Conservation (phyloP, 2,888 invertebrate genomes). For the Temnothorax ravouxi region DNA sequence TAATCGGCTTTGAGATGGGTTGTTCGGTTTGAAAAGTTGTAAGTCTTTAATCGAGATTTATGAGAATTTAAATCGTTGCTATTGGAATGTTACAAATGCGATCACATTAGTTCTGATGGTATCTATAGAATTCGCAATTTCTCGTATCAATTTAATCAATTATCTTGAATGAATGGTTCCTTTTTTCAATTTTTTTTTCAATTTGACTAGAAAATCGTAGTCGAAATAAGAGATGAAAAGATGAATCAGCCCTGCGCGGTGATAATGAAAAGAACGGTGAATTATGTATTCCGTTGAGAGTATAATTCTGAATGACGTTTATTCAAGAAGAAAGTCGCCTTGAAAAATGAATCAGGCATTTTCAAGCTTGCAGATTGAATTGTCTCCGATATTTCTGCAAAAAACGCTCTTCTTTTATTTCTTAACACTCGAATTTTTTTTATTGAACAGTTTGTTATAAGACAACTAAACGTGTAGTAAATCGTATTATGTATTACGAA, state of each 20-base stretch:
- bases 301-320: constrained; percentile 16
- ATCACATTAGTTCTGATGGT: not conserved
- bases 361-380: constrained; percentile 24
- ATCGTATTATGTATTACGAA: not conserved
- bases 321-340: constrained; percentile 1
- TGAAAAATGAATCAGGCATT: constrained; percentile 24
- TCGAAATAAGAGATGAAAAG: not conserved
- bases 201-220: not conserved
- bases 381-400: constrained; percentile 20
- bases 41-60: constrained; percentile 39
- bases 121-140: not conserved
- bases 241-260: not conserved
- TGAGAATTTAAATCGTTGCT: constrained; percentile 7
- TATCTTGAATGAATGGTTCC: not conserved
- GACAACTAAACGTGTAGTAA: not conserved
- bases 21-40: constrained; percentile 33
- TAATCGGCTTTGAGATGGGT: constrained; percentile 60
- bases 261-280: constrained; percentile 8
- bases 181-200: not conserved
- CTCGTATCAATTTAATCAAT: not conserved
- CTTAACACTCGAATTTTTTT: not conserved
- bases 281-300: constrained; percentile 22
- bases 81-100: not conserved
- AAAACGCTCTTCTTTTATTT: constrained; percentile 13
- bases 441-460: not conserved